Base-by-base conservation (phyloP, 1,140 invertebrate species). In the Andrena cerasifolii region DNA sequence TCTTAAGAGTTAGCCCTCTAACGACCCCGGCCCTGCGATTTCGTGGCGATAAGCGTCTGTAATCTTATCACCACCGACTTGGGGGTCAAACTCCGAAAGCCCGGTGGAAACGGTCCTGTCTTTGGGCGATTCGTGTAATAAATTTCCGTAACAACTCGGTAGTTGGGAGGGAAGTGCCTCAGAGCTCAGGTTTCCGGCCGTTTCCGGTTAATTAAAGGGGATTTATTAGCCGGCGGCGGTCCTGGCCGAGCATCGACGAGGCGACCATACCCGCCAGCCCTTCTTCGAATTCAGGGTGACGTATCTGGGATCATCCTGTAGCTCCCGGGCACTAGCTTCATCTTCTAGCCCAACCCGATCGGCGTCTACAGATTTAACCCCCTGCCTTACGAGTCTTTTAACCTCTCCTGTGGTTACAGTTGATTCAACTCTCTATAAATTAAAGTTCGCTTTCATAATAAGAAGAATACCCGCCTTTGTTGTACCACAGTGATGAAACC, bases 81-180 rank as follows among this genome's bases (percentile, higher is more conserved):
- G 10, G 14, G 1, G 31, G 5, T 21, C 24, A 31, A 74, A 65
- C 47, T 65, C 26, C 7, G 10, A 2, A 26, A 40, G 26, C 18
- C 53, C 16, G 36, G 0, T 16, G 8, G 40, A 47, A 53, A 58
- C 73, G 63, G 56, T 56, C 12, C 53, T 76, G 63, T 76, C 73
- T 76, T 65, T 68, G 73, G 63, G 73, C 73, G 43, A 76, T 74
- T 67, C 63, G n/a, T 21, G 51, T 76, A 58, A 76, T 76, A 66
- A 76, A 76, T 76, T 76, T 18, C 53, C 28, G 40, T 58, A 76
- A 76, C 73, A 67, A 58, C 73, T 76, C 33, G 61, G 53, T 67
- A 76, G 63, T 76, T 68, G n/a, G 40, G 33, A n/a, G n/a, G 40
- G 51, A 47, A 68, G 63, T 26, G 51, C 51, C 53, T 45, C 8